Evolutionary conservation across 2,888 invertebrate species (phyloP), one percentile per base, ranked within the genome.

Genomic region (Chouioia cunea): DNA sequence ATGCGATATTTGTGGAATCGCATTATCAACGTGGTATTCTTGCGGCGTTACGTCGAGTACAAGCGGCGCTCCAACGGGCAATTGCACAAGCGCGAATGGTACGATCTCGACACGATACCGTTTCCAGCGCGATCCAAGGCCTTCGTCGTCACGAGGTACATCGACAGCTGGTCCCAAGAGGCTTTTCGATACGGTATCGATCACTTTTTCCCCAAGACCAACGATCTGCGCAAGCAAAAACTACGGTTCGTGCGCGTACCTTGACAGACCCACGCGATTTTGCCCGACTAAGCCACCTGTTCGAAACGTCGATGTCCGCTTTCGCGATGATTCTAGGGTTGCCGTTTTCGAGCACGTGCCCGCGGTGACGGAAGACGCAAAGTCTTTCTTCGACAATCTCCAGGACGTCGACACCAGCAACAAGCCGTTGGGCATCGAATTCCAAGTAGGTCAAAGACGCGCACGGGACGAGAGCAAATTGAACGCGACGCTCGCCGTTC

Each of bases 1-100:
- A 86, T 92, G 73, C 89, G 91, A 78, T 92, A 92, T 78, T 82
- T 95, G 15, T 95, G 95, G 95, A 92, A 91, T 73, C 88, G 92
- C 73, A 90, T 94, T 58, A 89, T 94, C 18, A 92, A 93, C 77
- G 91, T 93, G 0, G 83, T 94, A 8, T 95, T 95, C 76, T 86
- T 95, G 15, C 88, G 89, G 58, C 88, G 89, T 76, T 90, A 90
- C 78, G 85, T 73, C 12, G 67, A 66, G 6, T 73, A 74, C 15
- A 79, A 75, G 15, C 74, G 78, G 27, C 78, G 79, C 66, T 79
- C 80, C 0, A 76, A 78, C 12, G 73, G 67, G 46, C 65, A 73
- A 67, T 54, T 74, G 15, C 14, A 65, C 3, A 66, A 48, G 0
- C 50, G 73, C 20, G 87, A 89, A 18, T 92, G 91, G 88, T 93